Conservation (phyloP, 2,113 vertebrate species). For the Tauraco erythrolophus region DNA sequence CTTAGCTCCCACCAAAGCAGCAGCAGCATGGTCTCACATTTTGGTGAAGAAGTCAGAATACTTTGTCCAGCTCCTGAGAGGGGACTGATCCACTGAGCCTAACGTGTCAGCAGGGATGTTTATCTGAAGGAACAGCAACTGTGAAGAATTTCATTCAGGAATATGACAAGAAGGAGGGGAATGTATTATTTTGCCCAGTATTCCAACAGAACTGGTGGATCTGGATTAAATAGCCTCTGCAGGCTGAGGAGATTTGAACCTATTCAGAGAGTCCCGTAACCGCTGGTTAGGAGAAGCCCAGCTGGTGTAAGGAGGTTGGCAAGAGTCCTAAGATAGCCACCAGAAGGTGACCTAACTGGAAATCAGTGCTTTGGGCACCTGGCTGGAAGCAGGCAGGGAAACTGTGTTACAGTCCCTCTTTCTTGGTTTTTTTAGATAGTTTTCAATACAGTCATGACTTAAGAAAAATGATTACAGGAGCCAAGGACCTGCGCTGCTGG, state of each 20-base stretch:
- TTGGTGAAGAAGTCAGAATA: neutral
- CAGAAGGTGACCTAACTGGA: neutral
- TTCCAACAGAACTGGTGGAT: neutral
- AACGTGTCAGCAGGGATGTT: neutral
- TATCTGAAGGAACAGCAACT: no score
- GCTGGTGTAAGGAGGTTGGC: neutral
- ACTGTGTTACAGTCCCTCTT: neutral
- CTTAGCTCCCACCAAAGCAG: neutral
- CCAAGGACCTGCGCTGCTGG: neutral
- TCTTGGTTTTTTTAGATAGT: neutral
- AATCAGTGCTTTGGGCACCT: neutral
- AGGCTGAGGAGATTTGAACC: neutral
- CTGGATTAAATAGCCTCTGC: neutral
- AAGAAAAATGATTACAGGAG: neutral
- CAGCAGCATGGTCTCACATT: neutral
- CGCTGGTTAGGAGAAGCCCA: neutral
- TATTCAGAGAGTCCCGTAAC: neutral
- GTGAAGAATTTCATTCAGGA: no score
- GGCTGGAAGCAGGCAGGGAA: neutral
- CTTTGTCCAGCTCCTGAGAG: neutral
- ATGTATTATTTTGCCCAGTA: neutral
- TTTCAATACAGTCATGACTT: neutral
- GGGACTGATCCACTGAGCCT: neutral
- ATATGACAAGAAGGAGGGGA: neutral
- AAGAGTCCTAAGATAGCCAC: neutral